Evolutionary conservation across 92 coral and sea anemone species (phyloP), one percentile per base, ranked within the genome.

Genomic region (Phymanthus crucifer): DNA sequence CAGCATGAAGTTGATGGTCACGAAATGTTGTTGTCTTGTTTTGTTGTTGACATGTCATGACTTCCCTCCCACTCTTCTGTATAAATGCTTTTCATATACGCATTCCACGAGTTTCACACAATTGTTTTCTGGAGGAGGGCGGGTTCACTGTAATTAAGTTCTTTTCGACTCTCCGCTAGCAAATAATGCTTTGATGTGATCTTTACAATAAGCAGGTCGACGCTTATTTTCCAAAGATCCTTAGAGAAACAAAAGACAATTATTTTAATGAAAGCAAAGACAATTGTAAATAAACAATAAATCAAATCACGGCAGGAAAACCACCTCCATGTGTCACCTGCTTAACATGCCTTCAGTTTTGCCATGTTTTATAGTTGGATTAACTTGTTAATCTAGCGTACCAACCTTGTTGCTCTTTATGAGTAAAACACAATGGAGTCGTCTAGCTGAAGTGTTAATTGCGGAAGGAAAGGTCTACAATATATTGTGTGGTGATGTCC

Each of bases 381-480:
- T 29, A 57, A 31, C 45, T 32, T 26, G 35, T 50, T 74, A 74
- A 74, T 74, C 78, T 48, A 24, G 78, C 66, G 78, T 74, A 61
- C 17, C 68, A 23, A 61, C 27, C 78, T 34, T 74, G 43, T 46
- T 47, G 78, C 50, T 74, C 12, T 74, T 74, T 37, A 50, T 71
- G 75, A 71, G 40, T 71, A 26, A 4, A 71, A 61, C 13, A 78
- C 70, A 57, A 78, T 45, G 50, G 29, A 21, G 27, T 78, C 52
- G 82, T 88, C 89, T 77, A 35, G 24, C 19, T 17, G 12, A 72
- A 78, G 92, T 88, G 92, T 71, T 88, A 84, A 88, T 84, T 79
- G 72, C 84, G 31, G 58, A 27, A 46, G 69, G 29, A 31, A 18
- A 32, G 36, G 66, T 77, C 74, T 66, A 66, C 45, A 78, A 78